These are phyloP conservation scores for Baronia brevicornis DNA, from an alignment of 2,888 invertebrate species.

Conservation along the genomic window DNA sequence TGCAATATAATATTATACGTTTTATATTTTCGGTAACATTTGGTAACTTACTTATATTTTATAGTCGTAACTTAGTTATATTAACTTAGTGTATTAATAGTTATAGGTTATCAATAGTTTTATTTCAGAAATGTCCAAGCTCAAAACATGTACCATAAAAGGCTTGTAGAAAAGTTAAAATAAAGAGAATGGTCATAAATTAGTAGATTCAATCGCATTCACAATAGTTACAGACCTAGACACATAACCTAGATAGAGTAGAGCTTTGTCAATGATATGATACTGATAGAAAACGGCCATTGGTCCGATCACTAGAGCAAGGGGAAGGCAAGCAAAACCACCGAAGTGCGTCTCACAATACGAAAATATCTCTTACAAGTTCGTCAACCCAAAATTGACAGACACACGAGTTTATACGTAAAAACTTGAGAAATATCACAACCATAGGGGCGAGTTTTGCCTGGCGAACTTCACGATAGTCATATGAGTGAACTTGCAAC, in stretches of 20 bases:
- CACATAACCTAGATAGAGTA: no score
- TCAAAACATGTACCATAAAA: no score
- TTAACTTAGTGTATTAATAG: no score
- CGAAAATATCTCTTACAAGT: slow-evolving; percentile 49
- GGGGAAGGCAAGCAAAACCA: slow-evolving; percentile 34
- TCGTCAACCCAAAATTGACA: slow-evolving; percentile 51
- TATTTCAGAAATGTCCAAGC: no score
- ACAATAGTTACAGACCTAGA: slow-evolving; percentile 6
- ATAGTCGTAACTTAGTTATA: no score
- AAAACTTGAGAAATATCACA: slow-evolving; percentile 23
- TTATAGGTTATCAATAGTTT: no score
- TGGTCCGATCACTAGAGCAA: slow-evolving; percentile 21
- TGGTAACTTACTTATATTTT: no score
- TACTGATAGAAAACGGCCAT: slow-evolving; percentile 5
- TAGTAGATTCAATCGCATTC: neutral
- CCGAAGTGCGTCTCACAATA: slow-evolving; percentile 23
- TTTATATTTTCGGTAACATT: no score
- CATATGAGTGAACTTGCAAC: slow-evolving; percentile 49
- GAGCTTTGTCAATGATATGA: no score
- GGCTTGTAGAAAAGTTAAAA: no score
- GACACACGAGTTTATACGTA: slow-evolving; percentile 33
- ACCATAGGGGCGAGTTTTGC: slow-evolving; percentile 26
- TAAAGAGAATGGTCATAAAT: neutral
- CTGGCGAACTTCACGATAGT: slow-evolving; percentile 27
- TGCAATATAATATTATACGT: no score